Evolutionary conservation across 2,888 invertebrate genomes (phyloP), one percentile per base, ranked within the genome.

Genomic region (Tribolium freemani): DNA sequence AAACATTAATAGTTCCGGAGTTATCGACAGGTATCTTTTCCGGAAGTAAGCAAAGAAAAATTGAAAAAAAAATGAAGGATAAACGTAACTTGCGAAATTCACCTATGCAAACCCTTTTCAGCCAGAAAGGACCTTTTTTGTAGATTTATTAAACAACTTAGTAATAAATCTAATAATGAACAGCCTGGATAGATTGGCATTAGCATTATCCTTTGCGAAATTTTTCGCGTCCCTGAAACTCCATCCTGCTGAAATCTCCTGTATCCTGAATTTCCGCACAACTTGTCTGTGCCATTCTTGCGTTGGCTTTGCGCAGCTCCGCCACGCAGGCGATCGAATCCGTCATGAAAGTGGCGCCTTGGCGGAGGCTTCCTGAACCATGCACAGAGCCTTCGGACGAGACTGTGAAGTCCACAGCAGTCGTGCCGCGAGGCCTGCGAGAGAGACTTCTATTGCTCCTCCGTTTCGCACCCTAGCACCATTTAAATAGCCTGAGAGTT

Each of bases 261-360:
- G 61, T 45, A 38, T 6, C 26, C 26, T 5, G 20, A 38, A 69
- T 21, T 31, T 9, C n/a, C 13, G 51, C 54, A 58, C 50, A 26
- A 60, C 11, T 53, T 61, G n/a, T 48, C 58, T 56, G 63, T 11
- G 38, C 70, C 38, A 56, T 48, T 61, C 26, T n/a, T 10, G 13
- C 48, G 10, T 38, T 26, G 48, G 11, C 73, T 51, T 9, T 56
- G 77, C 81, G 81, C 81, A 80, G 30, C 46, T 53, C 21, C 75
- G 67, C 69, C 76, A 83, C 84, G 84, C 84, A 84, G 73, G 69
- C 83, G 84, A 84, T 84, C 84, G 84, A 84, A 84, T 77, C 68
- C 68, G 76, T 78, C 77, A 76, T 77, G 78, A 73, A 76, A 75
- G 82, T 81, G 83, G 83, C 82, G 82, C 82, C 77, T 75, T 57